A percentile compares a stretch with the other conserved stretches of the same genome.
phyloP scores from a whole-genome alignment of 2,888 invertebrate species.

The Drosophila basisetae region DNA sequence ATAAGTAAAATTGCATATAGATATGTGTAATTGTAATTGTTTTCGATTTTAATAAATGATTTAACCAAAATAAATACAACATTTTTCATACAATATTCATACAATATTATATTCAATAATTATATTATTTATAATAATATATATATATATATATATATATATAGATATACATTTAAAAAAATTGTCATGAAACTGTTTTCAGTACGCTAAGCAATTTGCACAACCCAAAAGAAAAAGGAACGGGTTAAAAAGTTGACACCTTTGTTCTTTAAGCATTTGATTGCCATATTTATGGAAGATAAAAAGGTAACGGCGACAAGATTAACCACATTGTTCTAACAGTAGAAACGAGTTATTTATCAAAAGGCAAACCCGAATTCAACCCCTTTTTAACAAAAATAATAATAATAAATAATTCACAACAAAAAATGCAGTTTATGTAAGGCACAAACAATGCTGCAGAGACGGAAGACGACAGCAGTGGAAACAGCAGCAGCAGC shows the following conservation, averaged over 20 bases:
- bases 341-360: slow-evolving; percentile 63
- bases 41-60: slow-evolving; percentile 10
- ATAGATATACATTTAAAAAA: background rate
- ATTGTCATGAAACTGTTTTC: slow-evolving; percentile 7
- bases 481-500: slow-evolving; percentile 20
- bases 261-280: slow-evolving; percentile 75
- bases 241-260: slow-evolving; percentile 70
- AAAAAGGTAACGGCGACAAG: slow-evolving; percentile 81
- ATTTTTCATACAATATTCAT: background rate
- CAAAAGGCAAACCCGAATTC: slow-evolving; percentile 68
- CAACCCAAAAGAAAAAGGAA: slow-evolving; percentile 12
- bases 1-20: slow-evolving; percentile 7
- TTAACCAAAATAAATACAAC: background rate
- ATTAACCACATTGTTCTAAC: slow-evolving; percentile 80
- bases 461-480: slow-evolving; percentile 20
- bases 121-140: background rate
- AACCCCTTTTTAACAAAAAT: slow-evolving; percentile 42
- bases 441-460: slow-evolving; percentile 57
- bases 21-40: slow-evolving; percentile 5
- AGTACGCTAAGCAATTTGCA: slow-evolving; percentile 3
- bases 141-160: background rate
- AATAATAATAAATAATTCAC: slow-evolving; percentile 48
- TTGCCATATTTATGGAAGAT: slow-evolving; percentile 80
- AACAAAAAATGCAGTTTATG: slow-evolving; percentile 28
- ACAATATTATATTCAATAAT: background rate